A percentile compares a stretch with the other conserved stretches of the same genome.
Evolutionary conservation across 2,113 vertebrate species (phyloP).

Genomic region (Brachypteracias leptosomus): DNA sequence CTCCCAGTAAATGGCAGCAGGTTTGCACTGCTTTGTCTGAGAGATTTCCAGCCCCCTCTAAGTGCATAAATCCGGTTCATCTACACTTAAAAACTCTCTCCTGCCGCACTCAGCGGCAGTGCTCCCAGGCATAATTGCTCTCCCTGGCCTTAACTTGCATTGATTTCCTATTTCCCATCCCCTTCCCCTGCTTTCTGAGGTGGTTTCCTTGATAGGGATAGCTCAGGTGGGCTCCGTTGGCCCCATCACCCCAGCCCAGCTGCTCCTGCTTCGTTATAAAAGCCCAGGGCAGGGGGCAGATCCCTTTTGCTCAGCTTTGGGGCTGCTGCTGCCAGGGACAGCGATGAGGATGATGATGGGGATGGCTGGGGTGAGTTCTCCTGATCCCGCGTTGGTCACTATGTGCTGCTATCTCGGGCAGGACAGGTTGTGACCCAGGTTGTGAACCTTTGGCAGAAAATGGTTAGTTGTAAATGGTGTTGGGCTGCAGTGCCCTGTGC

Average conservation of each 20-base stretch:
- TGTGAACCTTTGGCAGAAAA: accelerated
- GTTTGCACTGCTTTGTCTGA: not conserved
- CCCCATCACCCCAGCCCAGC: not conserved
- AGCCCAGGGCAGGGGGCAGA: accelerated
- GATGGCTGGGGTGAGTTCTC: accelerated
- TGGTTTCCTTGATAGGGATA: not conserved
- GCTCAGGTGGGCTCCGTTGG: not conserved
- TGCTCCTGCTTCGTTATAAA: not conserved
- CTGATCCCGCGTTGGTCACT: not conserved
- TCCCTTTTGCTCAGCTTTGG: accelerated
- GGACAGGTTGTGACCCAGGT: accelerated
- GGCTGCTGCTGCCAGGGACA: not conserved
- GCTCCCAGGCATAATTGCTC: not conserved
- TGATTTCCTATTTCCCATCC: not conserved
- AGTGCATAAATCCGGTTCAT: not conserved
- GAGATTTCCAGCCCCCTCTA: not conserved
- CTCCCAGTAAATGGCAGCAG: not conserved
- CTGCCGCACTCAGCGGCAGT: not conserved
- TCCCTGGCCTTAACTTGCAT: not conserved
- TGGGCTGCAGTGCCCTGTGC: not conserved
- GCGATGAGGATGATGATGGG: accelerated
- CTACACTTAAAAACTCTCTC: not conserved
- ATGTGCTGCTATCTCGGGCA: accelerated
- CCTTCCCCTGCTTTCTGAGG: not conserved
- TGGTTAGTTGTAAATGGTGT: accelerated